Base-by-base conservation (phyloP, 1,140 invertebrate genomes). In the Diorhabda carinulata region DNA sequence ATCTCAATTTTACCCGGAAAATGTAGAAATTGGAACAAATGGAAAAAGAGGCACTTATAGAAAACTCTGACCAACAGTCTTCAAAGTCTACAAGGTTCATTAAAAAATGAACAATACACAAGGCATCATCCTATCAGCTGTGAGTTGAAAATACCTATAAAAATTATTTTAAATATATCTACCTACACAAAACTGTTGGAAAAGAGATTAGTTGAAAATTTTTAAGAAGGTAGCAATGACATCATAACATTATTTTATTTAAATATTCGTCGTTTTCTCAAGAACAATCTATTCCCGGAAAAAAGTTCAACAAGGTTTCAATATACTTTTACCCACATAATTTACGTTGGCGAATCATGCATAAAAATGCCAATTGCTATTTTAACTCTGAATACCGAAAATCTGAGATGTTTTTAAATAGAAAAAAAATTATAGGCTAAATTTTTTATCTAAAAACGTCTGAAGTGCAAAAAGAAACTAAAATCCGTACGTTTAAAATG, bases 401-500 rank as follows among this genome's bases (percentile, higher is more conserved):
- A 25, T 25, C 0, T 25, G 25, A 25, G 25, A 25, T 1, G 25
- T 25, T 25, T 25, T 25, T 25, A 25, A 25, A 25, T 25, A 25
- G 25, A 25, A 25, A 25, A 25, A 25, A 25, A 25, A 25, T 25
- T 25, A 25, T 25, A 25, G 25, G 25, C 25, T 25, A 25, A 25
- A 25, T 25, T 25, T 25, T 25, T 25, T 25, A 1, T 25, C 25
- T 25, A 25, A 25, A 25, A 25, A 25, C 25, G 25, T 25, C 25
- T 25, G 25, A 25, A 25, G 25, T 25, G 25, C 25, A 25, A 25
- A 25, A 25, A 25, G n/a, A 25, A 25, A 25, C 25, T 25, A 25
- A 25, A 1, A 25, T 25, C n/a, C 47, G 47, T 8, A 52, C 6
- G 47, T 52, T 60, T 58, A 73, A 74, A 68, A 73, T 69, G 69